phyloP scores from a whole-genome alignment of 2,113 vertebrate genomes.

The Crocuta crocuta region DNA sequence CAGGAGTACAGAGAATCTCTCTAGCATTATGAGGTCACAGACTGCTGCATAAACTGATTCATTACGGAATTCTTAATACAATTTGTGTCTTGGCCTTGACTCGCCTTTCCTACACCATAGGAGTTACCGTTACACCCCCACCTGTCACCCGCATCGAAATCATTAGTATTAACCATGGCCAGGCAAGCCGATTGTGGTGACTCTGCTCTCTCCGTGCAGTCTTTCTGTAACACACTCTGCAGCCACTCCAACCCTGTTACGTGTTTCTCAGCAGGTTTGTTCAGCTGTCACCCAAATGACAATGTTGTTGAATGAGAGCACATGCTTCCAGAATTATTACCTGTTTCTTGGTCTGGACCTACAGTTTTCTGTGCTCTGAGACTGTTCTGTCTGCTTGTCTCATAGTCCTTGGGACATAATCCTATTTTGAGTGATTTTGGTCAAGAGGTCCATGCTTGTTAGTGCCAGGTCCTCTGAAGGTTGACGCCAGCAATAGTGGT shows the following conservation, averaged over 20 bases:
- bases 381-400: background rate
- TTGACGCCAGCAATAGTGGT: background rate
- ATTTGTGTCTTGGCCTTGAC: background rate
- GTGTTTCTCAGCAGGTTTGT: background rate
- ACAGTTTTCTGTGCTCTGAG: background rate
- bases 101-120: background rate
- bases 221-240: background rate
- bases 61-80: background rate
- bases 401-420: background rate
- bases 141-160: background rate
- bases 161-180: background rate
- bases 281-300: background rate
- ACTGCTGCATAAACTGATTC: background rate
- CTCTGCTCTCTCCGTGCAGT: background rate
- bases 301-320: background rate
- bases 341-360: background rate
- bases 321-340: background rate
- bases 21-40: background rate
- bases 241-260: background rate
- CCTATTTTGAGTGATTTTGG: background rate
- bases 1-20: background rate
- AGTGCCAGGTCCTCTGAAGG: background rate
- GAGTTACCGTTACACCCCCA: background rate
- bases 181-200: background rate
- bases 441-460: background rate